Conservation (phyloP, 2,888 invertebrate species). For the Cheilosia vernalis region DNA sequence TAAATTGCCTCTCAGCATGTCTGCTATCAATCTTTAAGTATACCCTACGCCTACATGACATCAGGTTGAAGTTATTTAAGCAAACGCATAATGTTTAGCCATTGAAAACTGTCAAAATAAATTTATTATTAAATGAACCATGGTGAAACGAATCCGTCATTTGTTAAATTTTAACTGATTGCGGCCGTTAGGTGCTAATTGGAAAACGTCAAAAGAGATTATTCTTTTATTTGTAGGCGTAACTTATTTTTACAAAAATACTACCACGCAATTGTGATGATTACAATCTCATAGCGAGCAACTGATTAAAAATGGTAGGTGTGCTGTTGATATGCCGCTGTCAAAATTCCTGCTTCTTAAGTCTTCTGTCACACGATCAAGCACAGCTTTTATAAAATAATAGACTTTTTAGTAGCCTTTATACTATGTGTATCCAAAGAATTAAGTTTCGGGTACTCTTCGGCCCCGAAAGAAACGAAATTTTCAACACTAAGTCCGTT, state of each 20-base stretch:
- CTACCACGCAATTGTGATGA: too few relatives aligned
- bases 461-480: too few relatives aligned
- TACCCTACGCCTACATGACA: not conserved
- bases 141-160: conserved; percentile 6
- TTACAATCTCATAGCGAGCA: too few relatives aligned
- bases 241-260: not conserved
- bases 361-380: too few relatives aligned
- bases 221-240: not conserved
- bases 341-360: too few relatives aligned
- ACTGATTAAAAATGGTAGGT: too few relatives aligned
- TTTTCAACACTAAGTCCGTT: too few relatives aligned
- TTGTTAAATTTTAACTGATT: conserved; percentile 11
- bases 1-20: not conserved
- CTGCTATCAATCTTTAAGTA: conserved; percentile 9
- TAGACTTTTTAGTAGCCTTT: too few relatives aligned
- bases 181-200: conserved; percentile 1
- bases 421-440: too few relatives aligned
- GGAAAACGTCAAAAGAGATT: conserved; percentile 1
- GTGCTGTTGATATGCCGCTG: too few relatives aligned
- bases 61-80: not conserved
- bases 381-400: too few relatives aligned
- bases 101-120: conserved; percentile 24
- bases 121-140: conserved; percentile 12
- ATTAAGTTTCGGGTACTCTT: too few relatives aligned
- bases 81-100: not conserved